Evolutionary conservation across 2,888 invertebrate genomes (phyloP), one percentile per base, ranked within the genome.

Genomic region (Nemapogon koenigi): DNA sequence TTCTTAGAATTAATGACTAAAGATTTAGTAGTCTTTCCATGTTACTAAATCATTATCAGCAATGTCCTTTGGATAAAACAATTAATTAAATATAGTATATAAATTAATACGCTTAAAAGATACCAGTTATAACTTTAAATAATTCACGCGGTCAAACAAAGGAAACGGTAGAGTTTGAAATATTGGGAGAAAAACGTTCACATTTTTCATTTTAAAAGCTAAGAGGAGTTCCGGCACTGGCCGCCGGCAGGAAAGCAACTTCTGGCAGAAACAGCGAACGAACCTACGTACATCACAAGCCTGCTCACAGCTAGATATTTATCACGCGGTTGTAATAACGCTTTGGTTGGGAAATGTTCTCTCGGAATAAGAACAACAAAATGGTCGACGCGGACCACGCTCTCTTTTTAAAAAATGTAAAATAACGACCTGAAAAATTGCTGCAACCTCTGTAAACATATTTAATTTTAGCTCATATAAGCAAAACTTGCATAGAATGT

Each of bases 101-200:
- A n/a, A n/a, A n/a, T n/a, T n/a, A n/a, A n/a, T n/a, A n/a, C n/a
- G n/a, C n/a, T n/a, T n/a, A n/a, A n/a, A n/a, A n/a, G n/a, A n/a
- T n/a, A n/a, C n/a, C n/a, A n/a, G n/a, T n/a, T n/a, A n/a, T n/a
- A n/a, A n/a, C n/a, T n/a, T n/a, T n/a, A 40, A 46, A 46, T 35
- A 39, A 39, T 39, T 39, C 35, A 35, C 35, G 39, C n/a, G n/a
- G n/a, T n/a, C n/a, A n/a, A n/a, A n/a, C n/a, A n/a, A n/a, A n/a
- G n/a, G n/a, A n/a, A n/a, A n/a, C n/a, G n/a, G n/a, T n/a, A n/a
- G n/a, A 43, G 44, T 41, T 45, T 45, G 46, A 49, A 46, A 46
- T 49, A 49, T 47, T 49, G 47, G 46, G 46, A 44, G 41, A 42
- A 48, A 48, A 47, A 46, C 39, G 43, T 40, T 40, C 33, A 43